These are phyloP conservation scores for Cathartes aura DNA, from an alignment of 2,113 vertebrate genomes.

Conservation along the genomic window DNA sequence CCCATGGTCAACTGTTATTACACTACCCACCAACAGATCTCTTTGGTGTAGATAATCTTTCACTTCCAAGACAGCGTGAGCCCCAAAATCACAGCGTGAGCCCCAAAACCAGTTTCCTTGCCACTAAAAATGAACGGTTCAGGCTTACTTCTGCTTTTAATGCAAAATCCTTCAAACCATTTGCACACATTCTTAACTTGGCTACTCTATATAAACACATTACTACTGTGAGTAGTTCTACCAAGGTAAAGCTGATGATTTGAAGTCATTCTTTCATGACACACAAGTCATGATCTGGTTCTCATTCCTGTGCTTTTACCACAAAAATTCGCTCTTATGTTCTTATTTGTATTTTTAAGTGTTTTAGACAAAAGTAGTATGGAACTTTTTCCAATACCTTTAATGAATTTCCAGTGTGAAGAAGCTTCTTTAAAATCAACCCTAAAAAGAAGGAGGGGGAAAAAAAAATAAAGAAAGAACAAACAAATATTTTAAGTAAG, in stretches of 20 bases:
- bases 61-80: background rate
- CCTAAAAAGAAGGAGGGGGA: conserved; percentile 73
- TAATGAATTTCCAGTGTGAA: conserved; percentile 97
- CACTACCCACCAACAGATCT: background rate
- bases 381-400: conserved; percentile 83
- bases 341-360: background rate
- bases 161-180: background rate
- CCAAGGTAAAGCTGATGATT: background rate
- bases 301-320: background rate
- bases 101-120: background rate
- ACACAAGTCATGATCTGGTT: background rate
- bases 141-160: background rate
- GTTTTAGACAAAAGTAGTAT: background rate
- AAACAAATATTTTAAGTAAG: too few relatives aligned
- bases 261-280: background rate
- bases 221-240: background rate
- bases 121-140: background rate
- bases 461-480: too few relatives aligned
- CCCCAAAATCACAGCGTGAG: background rate
- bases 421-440: conserved; percentile 96
- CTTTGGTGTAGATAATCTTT: background rate
- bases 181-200: background rate
- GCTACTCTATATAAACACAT: background rate
- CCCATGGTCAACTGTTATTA: background rate
- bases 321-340: background rate